These are phyloP conservation scores for Sus scrofa DNA, from an alignment of 2,113 vertebrate species.

Conservation along the genomic window DNA sequence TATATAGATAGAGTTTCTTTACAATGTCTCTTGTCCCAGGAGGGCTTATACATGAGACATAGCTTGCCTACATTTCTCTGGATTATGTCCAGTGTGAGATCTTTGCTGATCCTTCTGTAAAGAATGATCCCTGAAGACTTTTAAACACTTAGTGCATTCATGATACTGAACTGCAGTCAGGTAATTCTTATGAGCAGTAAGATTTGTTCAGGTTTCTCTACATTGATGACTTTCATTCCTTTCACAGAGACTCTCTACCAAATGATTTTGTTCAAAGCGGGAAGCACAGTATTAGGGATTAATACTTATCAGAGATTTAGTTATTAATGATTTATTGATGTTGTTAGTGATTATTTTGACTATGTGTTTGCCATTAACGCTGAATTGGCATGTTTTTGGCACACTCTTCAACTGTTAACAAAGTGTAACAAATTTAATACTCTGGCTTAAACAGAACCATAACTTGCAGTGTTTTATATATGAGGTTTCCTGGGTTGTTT, in stretches of 20 bases:
- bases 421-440: not conserved
- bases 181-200: not conserved
- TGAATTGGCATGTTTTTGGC: not conserved
- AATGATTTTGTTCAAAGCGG: not conserved
- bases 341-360: not conserved
- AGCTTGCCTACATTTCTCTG: not conserved
- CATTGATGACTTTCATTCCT: accelerated
- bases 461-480: not conserved
- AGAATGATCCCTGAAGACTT: not conserved
- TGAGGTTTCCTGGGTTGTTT: not conserved
- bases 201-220: not conserved
- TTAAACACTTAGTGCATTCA: not conserved
- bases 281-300: not conserved
- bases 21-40: too few species aligned
- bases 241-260: not conserved
- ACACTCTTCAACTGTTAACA: too few species aligned
- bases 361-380: not conserved
- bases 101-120: not conserved
- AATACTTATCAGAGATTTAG: not conserved
- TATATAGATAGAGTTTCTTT: accelerated
- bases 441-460: not conserved
- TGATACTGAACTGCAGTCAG: not conserved
- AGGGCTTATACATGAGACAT: not conserved
- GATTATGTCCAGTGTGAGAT: slow-evolving; percentile 69
- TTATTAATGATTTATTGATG: not conserved